Evolutionary conservation across 2,888 invertebrate genomes (phyloP).

Genomic region (Aethes cnicana): DNA sequence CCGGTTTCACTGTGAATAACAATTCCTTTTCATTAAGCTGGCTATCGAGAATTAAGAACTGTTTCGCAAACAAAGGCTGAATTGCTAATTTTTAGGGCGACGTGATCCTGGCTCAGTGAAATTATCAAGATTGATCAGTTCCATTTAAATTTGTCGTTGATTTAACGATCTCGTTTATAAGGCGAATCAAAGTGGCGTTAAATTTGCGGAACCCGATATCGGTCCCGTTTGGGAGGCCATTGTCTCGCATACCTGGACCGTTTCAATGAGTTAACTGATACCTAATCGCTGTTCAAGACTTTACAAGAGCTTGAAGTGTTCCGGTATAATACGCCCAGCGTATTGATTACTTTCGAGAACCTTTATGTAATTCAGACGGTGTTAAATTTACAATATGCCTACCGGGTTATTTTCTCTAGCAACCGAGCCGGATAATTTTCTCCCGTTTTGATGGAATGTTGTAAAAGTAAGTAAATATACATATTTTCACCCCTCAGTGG

Average conservation of each 20-base stretch:
- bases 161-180: constrained; percentile 6
- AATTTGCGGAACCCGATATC: constrained; percentile 10
- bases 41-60: constrained; percentile 33
- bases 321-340: not conserved
- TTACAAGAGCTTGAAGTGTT: constrained; percentile 4
- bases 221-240: constrained; percentile 7
- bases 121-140: constrained; percentile 21
- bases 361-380: too few species aligned
- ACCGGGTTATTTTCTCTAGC: too few species aligned
- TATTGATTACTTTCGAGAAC: constrained; percentile 24
- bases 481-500: too few species aligned
- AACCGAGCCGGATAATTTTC: too few species aligned
- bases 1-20: constrained; percentile 46
- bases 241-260: constrained; percentile 7
- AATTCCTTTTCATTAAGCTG: constrained; percentile 40
- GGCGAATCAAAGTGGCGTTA: constrained; percentile 6
- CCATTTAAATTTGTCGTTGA: constrained; percentile 15
- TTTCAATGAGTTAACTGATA: constrained; percentile 13
- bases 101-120: constrained; percentile 4
- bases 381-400: too few species aligned
- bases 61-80: constrained; percentile 14
- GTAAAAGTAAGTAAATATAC: too few species aligned
- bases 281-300: constrained; percentile 15
- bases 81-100: constrained; percentile 10
- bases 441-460: too few species aligned